Base-by-base conservation (phyloP, 2,113 vertebrate species). In the Chunga burmeisteri region DNA sequence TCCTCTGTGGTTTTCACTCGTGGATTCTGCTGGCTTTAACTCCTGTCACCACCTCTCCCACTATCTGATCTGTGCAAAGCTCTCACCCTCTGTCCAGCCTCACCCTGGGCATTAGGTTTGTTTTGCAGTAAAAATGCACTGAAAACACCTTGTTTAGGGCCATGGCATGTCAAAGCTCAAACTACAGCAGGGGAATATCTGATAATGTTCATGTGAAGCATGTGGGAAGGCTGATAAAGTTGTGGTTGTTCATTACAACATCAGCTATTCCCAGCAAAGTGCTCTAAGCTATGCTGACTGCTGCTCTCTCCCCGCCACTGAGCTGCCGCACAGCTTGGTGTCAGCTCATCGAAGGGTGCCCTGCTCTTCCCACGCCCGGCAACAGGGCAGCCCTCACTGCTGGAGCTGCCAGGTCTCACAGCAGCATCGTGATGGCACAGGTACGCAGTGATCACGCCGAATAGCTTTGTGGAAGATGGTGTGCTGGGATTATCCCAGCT, bases 361-460 rank as follows among this genome's bases (percentile, higher is more conserved):
- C 49, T 61, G 47, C 38, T 10, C 52, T 72, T 52, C 67, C 67
- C 25, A 2, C 18, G 16, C 34, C 3, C 6, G 66, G 22, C 36
- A 13, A 32, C 32, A 46, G 61, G 36, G 36, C 32, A n/a, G 53
- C 22, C 38, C 32, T 27, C 3, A 0, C 0, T 3, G 53, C 38
- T 8, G 1, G 59, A 68, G 55, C 63, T 2, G 2, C 44, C 12
- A 19, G 22, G 15, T 49, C 62, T 56, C 27, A 29, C 13, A 38
- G 56, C 34, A 53, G 49, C 8, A 1, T 62, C 29, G 29, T 3
- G 2, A 23, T 9, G 17, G 38, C 85, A 27, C 0, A 0, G 10
- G 11, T 27, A 19, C 0, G 1, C 63, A n/a, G 32, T 5, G 16
- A 17, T 75, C 5, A 9, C 2, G 3, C 21, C 55, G 85, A 73